phyloP scores from a whole-genome alignment of 2,113 vertebrate species.

The Sorex fumeus region DNA sequence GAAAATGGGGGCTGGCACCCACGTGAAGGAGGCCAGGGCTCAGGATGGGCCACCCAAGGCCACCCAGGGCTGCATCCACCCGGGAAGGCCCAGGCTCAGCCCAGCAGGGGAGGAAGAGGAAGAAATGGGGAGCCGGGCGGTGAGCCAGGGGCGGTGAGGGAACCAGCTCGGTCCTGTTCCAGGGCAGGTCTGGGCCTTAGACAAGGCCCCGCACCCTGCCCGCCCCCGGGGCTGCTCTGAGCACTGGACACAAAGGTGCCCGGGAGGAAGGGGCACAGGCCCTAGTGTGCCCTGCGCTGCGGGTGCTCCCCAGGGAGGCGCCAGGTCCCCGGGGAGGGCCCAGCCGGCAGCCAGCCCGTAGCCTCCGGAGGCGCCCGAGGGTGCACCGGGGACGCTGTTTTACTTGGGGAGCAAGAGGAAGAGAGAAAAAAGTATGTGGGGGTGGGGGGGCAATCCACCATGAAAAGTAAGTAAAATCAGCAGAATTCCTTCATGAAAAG shows the following conservation, averaged over 20 bases:
- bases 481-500: constrained; percentile 85
- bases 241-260: neutral
- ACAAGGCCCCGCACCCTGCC: neutral
- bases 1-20: neutral
- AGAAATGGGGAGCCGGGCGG: neutral
- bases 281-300: too few relatives aligned
- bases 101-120: neutral
- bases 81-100: neutral
- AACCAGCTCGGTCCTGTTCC: neutral
- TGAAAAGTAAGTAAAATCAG: constrained; percentile 81
- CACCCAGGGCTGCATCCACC: neutral
- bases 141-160: neutral
- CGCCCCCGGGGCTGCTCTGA: neutral
- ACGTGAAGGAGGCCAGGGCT: too few relatives aligned
- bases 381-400: constrained; percentile 46
- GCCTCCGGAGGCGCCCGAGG: neutral
- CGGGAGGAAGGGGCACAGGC: neutral
- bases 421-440: neutral
- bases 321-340: too few relatives aligned
- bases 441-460: constrained; percentile 4
- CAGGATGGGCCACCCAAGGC: neutral
- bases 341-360: too few relatives aligned
- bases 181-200: neutral
- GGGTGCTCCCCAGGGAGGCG: too few relatives aligned
- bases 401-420: constrained; percentile 1